Percentiles rank a stretch among this genome's conserved stretches.
These are phyloP conservation scores for Tuberolachnus salignus DNA, from an alignment of 2,888 invertebrate species.

Conservation along the genomic window DNA sequence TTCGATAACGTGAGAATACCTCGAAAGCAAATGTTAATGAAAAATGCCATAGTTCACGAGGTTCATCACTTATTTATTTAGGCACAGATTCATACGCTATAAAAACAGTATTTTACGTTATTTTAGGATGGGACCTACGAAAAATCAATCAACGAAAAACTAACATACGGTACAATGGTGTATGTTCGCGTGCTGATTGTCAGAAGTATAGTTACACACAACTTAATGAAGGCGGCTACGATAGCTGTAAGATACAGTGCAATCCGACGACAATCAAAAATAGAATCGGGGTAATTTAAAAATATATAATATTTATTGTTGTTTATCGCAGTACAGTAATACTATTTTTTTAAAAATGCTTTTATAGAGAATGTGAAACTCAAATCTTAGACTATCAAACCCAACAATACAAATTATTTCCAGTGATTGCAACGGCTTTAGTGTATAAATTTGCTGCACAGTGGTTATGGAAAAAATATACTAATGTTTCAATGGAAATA, in stretches of 20 bases:
- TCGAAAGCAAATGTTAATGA: constrained; percentile 90
- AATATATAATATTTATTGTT: neutral
- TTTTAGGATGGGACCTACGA: constrained; percentile 85
- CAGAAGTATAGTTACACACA: constrained; percentile 76
- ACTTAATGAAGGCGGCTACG: constrained; percentile 82
- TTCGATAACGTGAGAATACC: constrained; percentile 89
- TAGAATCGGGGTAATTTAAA: constrained; percentile 74
- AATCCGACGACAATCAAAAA: constrained; percentile 86
- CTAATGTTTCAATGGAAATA: constrained; percentile 79
- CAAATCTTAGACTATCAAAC: constrained; percentile 93
- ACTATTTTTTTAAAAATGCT: neutral
- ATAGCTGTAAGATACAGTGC: constrained; percentile 91
- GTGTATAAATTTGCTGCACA: constrained; percentile 77
- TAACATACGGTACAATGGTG: constrained; percentile 92
- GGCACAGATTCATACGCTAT: neutral
- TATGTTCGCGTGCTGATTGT: constrained; percentile 88
- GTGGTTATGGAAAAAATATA: constrained; percentile 86
- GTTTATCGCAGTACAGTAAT: neutral
- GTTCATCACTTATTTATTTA: constrained; percentile 57
- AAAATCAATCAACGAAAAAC: constrained; percentile 79
- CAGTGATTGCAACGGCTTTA: constrained; percentile 80
- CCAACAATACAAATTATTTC: constrained; percentile 91
- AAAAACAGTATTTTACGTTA: constrained; percentile 57
- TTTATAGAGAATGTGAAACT: constrained; percentile 76
- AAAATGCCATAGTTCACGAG: constrained; percentile 78